Base-by-base conservation (phyloP, 2,888 invertebrate genomes). In the Teleogryllus oceanicus region DNA sequence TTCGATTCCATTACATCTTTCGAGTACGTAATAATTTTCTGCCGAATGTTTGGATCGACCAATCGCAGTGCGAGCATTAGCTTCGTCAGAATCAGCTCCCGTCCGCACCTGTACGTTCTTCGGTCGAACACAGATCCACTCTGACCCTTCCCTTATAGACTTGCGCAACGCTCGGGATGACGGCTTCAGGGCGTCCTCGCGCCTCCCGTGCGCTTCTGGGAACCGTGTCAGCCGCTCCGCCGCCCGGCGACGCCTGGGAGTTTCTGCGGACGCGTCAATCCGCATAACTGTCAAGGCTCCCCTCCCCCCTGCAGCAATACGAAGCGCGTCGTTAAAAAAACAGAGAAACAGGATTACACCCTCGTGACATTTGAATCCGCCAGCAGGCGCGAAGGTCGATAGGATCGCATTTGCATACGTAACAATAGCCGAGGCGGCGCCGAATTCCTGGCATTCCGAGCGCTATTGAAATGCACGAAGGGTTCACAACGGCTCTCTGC, bases 321-420 rank as follows among this genome's bases (percentile, higher is more conserved):
- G 13, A 62, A n/a, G 62, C 62, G 62, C 62, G 62, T 62, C 62
- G n/a, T n/a, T 62, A 62, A n/a, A 62, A 37, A 62, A 62, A 62
- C 62, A 62, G n/a, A 62, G 62, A 62, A 62, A n/a, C 62, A n/a
- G 13, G 13, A 62, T 62, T 62, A 16, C 62, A 16, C 62, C 62
- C 62, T 16, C 62, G 3, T 62, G 62, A 62, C 62, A 62, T 12
- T 62, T 62, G 62, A 62, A n/a, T 62, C 62, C 62, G 62, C 62
- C 62, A 62, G 3, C 13, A 62, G 16, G 13, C 62, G 16, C 13
- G 62, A 62, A 62, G 62, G 62, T 62, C 62, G 62, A 62, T 62
- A 62, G 62, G 62, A 62, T n/a, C 62, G 62, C 16, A 62, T 62
- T 8, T 62, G 62, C 62, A 62, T 62, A 62, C 62, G 62, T 62